phyloP scores from a whole-genome alignment of 2,888 invertebrate genomes.

The Limnephilus rhombicus region DNA sequence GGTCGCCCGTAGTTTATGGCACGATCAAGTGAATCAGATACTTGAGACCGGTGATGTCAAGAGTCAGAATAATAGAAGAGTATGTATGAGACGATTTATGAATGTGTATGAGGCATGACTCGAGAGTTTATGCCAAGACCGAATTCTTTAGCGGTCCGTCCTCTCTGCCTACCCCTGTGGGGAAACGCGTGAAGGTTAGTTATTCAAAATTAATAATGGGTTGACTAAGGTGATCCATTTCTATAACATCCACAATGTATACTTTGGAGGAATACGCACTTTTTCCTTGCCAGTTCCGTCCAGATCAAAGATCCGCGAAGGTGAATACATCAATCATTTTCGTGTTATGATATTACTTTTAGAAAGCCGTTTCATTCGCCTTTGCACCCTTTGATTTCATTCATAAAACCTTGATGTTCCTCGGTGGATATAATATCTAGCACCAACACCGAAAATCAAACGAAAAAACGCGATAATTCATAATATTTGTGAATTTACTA shows the following conservation, averaged over 20 bases:
- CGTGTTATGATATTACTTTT: conserved; percentile 46
- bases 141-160: no score
- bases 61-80: no score
- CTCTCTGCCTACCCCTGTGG: no score
- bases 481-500: neutral
- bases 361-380: conserved; percentile 6
- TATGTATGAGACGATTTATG: no score
- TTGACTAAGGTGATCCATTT: neutral
- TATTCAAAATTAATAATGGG: neutral
- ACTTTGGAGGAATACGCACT: conserved; percentile 39
- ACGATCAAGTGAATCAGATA: no score
- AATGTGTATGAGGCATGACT: no score
- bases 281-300: conserved; percentile 27
- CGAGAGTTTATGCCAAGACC: no score
- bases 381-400: conserved; percentile 40
- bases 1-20: no score
- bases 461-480: neutral
- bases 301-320: conserved; percentile 48
- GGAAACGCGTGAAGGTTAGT: no score
- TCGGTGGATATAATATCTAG: neutral
- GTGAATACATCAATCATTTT: conserved; percentile 51
- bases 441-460: neutral
- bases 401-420: conserved; percentile 45
- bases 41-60: no score
- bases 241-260: neutral